A percentile compares a stretch with the other conserved stretches of the same genome.
phyloP scores from a whole-genome alignment of 2,113 vertebrate species.

The Cathartes aura region DNA sequence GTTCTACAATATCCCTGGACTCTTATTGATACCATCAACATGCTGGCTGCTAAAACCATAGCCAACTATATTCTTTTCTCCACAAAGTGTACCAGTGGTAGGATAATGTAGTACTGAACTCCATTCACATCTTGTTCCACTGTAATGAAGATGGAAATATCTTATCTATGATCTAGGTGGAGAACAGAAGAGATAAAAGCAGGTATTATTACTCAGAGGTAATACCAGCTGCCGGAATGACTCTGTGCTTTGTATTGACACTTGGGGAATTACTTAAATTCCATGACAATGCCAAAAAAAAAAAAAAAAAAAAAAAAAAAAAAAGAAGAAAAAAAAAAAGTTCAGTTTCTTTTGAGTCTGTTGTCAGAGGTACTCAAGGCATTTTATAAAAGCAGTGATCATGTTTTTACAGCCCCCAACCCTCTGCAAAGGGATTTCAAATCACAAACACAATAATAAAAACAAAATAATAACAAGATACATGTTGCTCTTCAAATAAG shows the following conservation, averaged over 20 bases:
- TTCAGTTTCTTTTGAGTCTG: neutral
- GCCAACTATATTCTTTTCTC: neutral
- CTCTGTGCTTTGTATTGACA: neutral
- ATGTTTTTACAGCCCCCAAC: neutral
- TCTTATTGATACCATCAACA: neutral
- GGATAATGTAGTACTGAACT: neutral
- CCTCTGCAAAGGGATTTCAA: neutral
- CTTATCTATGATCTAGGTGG: neutral
- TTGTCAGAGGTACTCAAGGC: neutral
- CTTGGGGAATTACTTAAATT: neutral
- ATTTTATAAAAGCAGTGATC: neutral
- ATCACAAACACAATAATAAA: neutral
- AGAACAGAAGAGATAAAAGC: neutral
- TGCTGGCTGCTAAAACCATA: neutral
- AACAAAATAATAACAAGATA: neutral
- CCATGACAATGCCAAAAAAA: neutral
- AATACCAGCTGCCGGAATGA: neutral
- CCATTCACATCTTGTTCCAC: neutral
- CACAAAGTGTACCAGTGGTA: neutral
- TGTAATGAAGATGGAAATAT: neutral
- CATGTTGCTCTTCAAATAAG: neutral
- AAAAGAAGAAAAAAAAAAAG: neutral
- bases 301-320: neutral
- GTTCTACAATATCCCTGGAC: neutral
- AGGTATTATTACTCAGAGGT: neutral